Base-by-base conservation (phyloP, 2,113 vertebrate species). In the Boulengeromyrus knoepffleri region DNA sequence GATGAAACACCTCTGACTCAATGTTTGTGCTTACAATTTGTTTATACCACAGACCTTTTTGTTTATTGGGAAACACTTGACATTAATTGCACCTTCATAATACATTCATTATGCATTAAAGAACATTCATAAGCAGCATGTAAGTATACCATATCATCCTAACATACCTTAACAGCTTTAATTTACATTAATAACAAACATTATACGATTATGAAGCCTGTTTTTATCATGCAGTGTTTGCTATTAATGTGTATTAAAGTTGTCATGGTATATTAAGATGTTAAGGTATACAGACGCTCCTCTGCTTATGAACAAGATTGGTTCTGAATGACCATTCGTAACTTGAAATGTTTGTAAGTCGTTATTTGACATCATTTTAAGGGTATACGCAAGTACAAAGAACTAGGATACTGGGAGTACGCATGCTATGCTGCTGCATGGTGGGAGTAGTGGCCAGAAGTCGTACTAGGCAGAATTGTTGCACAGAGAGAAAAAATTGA, bases 361-460 rank as follows among this genome's bases (percentile, higher is more conserved):
- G 17, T 53, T 53, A 17, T 19, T 17, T 9, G 17, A 53, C 52
- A 5, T 53, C 15, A 53, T 53, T 53, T 53, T 53, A 53, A 52
- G 15, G 52, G 0, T 53, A 53, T 5, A 53, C 15, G 4, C 52
- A 53, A 19, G 17, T 53, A 19, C 17, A 53, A 53, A 53, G 3
- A 17, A 17, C 3, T 53, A 19, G 52, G 52, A 19, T 53, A 0
- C 52, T 53, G 52, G 17, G 52, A 53, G 52, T 53, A 0, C 0
- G 0, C 52, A 53, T 4, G 17, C 3, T 53, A 53, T 15, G 0
- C 15, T 19, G 52, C 15, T 53, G 15, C 0, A 0, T 0, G 17
- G 3, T 0, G 4, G 52, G 52, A 53, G 3, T 53, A 53, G 15
- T 1, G 15, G 52, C 52, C 52, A 53, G 52, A 19, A 19, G 0